These are phyloP conservation scores for Gorsachius magnificus DNA, from an alignment of 2,797 vertebrate species.

Conservation along the genomic window DNA sequence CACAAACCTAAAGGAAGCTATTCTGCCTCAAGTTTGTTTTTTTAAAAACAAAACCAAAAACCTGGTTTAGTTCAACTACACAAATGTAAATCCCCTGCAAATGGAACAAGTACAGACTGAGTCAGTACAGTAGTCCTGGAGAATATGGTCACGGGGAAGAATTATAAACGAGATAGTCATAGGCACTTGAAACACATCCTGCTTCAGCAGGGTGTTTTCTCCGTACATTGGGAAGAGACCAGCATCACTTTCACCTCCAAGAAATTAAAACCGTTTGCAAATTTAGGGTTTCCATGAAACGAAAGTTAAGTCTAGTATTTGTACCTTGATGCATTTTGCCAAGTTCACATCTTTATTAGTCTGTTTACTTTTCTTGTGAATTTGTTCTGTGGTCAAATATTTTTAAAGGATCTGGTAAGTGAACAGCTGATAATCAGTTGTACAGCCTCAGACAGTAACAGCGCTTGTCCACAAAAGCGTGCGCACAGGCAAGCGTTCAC, in stretches of 20 bases:
- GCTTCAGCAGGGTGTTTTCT: background rate
- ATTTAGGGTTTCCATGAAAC: background rate
- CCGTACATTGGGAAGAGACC: background rate
- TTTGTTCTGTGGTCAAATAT: background rate
- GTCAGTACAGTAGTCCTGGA: background rate
- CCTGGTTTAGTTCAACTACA: background rate
- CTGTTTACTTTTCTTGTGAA: background rate
- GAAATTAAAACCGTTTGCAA: background rate
- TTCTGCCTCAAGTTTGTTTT: background rate
- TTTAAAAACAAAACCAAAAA: background rate
- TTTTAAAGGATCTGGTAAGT: background rate
- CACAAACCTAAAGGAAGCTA: background rate
- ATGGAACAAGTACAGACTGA: background rate
- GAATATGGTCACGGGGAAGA: accelerated
- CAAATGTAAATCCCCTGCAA: background rate
- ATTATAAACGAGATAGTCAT: background rate
- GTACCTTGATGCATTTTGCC: background rate
- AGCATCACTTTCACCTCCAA: background rate
- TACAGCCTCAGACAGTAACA: background rate
- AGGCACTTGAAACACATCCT: background rate
- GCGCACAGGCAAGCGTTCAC: accelerated
- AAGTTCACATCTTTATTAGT: background rate
- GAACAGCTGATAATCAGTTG: background rate
- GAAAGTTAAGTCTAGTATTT: background rate
- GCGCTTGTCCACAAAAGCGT: background rate